Evolutionary conservation across 1,140 invertebrate species (phyloP).

Genomic region (Papilio glaucus): DNA sequence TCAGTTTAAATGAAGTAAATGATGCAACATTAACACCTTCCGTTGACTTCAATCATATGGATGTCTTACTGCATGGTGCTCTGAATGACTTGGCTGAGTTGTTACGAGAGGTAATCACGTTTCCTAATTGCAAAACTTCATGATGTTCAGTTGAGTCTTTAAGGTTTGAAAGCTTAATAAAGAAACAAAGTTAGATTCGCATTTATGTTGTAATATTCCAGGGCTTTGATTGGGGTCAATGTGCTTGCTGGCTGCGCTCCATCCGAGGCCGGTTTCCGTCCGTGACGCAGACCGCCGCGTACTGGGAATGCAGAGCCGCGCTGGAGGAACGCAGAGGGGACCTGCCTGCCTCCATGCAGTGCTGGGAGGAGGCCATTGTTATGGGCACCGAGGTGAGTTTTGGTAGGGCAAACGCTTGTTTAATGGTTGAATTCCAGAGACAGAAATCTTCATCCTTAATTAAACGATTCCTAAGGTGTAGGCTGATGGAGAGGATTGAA

Average conservation of each 20-base stretch:
- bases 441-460: too few relatives aligned
- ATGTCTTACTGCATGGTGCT: slow-evolving; percentile 64
- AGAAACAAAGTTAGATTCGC: too few relatives aligned
- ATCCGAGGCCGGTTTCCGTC: slow-evolving; percentile 72
- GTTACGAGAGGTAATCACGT: slow-evolving; percentile 60
- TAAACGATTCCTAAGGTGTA: too few relatives aligned
- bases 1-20: slow-evolving; percentile 61
- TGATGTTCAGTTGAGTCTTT: too few relatives aligned
- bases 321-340: slow-evolving; percentile 83
- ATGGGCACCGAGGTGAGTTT: slow-evolving; percentile 82
- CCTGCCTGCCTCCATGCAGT: slow-evolving; percentile 82
- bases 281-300: slow-evolving; percentile 73
- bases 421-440: too few relatives aligned
- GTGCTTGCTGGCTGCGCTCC: slow-evolving; percentile 82
- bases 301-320: slow-evolving; percentile 85
- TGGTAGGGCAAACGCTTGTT: too few relatives aligned
- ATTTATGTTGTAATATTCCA: slow-evolving; percentile 38
- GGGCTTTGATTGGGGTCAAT: slow-evolving; percentile 79
- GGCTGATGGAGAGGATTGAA: too few relatives aligned
- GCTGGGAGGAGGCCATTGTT: slow-evolving; percentile 83
- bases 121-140: too few relatives aligned
- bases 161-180: too few relatives aligned
- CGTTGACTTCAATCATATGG: slow-evolving; percentile 51
- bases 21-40: slow-evolving; percentile 56
- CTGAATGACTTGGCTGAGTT: slow-evolving; percentile 70